A percentile compares a stretch with the other conserved stretches of the same genome.
Conservation (phyloP, 2,797 vertebrate genomes). For the Okamejei kenojei region DNA sequence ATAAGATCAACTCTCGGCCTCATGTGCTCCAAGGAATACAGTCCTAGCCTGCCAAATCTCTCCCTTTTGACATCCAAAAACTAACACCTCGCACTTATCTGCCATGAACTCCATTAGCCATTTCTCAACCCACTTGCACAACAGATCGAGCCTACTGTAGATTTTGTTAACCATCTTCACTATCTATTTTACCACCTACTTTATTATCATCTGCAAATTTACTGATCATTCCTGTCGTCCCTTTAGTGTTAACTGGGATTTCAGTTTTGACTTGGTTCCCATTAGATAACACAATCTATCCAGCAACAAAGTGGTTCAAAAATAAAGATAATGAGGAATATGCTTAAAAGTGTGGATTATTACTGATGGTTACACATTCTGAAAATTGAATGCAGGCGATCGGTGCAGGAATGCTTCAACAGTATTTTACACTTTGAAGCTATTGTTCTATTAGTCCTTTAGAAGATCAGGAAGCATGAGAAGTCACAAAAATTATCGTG, state of each 20-base stretch:
- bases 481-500: background rate
- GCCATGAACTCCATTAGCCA: no score
- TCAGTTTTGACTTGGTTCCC: background rate
- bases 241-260: background rate
- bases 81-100: no score
- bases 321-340: background rate
- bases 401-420: background rate
- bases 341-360: background rate
- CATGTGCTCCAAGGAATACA: no score
- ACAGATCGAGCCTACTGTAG: no score
- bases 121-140: no score
- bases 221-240: no score
- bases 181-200: no score
- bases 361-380: background rate
- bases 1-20: no score
- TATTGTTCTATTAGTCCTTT: background rate
- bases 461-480: background rate
- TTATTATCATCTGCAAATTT: no score
- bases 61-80: no score
- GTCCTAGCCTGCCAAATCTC: no score
- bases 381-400: background rate
- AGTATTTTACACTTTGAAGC: background rate
- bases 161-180: no score
- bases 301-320: background rate
- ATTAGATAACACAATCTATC: background rate